Evolutionary conservation across 2,888 invertebrate genomes (phyloP).

Genomic region (Cheiracanthium punctorium): DNA sequence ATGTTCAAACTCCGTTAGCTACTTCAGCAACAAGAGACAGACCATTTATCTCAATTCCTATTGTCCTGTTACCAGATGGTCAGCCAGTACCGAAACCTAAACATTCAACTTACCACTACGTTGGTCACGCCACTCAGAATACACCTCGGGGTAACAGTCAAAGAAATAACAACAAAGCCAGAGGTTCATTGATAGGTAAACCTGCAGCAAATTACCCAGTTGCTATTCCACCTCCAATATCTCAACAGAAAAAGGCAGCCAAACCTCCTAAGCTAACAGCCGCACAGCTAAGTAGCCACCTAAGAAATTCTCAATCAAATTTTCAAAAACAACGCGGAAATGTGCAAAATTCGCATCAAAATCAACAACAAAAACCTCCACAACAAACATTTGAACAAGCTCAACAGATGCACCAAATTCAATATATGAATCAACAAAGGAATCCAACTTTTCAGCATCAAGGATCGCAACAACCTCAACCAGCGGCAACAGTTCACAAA

Average conservation of each 20-base stretch:
- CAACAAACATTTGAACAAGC: not conserved
- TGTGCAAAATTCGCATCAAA: not conserved
- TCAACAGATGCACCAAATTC: not conserved
- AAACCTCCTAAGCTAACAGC: not conserved
- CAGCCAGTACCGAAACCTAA: conserved; percentile 27
- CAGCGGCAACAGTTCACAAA: not conserved
- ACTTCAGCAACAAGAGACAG: conserved; percentile 35
- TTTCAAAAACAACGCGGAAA: not conserved
- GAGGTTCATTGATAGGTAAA: not conserved
- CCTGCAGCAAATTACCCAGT: conserved; percentile 21
- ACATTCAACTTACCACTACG: conserved; percentile 31
- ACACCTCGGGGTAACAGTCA: not conserved
- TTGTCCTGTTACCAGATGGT: conserved; percentile 48
- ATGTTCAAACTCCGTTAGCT: conserved; percentile 18
- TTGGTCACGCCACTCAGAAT: not conserved
- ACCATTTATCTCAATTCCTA: conserved; percentile 49
- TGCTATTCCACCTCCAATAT: not conserved
- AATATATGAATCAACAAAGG: conserved; percentile 20
- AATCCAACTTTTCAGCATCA: conserved; percentile 1
- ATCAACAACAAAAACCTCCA: conserved; percentile 1
- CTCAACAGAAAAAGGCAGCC: not conserved
- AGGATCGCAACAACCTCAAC: not conserved
- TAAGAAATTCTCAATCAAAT: not conserved
- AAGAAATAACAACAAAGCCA: not conserved
- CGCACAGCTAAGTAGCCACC: not conserved